Evolutionary conservation across 2,797 vertebrate genomes (phyloP), one percentile per base, ranked within the genome.

Genomic region (Threskiornis aethiopicus): DNA sequence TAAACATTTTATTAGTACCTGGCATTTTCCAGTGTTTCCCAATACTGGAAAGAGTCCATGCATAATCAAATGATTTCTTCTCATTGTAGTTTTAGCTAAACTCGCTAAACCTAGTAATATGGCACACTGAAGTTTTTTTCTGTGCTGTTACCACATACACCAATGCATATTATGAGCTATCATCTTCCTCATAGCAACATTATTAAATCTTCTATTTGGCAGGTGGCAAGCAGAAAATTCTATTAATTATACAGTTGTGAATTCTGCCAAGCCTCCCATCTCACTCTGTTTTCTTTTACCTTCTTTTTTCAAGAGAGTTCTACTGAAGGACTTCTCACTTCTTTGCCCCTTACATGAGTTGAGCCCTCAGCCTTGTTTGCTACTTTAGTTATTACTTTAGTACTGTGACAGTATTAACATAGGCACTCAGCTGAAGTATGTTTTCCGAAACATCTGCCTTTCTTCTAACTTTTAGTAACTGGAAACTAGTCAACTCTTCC

Each of bases 351-450:
- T 70, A 24, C 13, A 26, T 19, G 29, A 46, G 37, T 13, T 73
- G 16, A 49, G 16, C 17, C 49, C 35, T 57, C 49, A 84, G 18
- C 29, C 11, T 44, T 80, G 17, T 84, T 58, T 85, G 37, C 44
- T 64, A 28, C 26, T 77, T 76, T 37, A 65, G 5, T 35, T 46
- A 46, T 26, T 77, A 18, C 35, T 25, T 64, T 31, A 65, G 13
- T 33, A 11, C 6, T 1, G 1, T 47, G 16, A 54, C 9, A 49
- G 3, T 42, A 33, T 46, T 71, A 29, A 19, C 33, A 75, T 13
- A 66, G 42, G 10, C 26, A 51, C 28, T n/a, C 29, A 64, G 52
- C 21, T 67, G 22, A 87, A n/a, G 10, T 11, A 16, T 0, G 0
- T 65, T 73, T 86, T n/a, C 58, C 77, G 51, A 88, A 88, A 57